Evolutionary conservation across 2,113 vertebrate species (phyloP), one percentile per base, ranked within the genome.

Genomic region (Chiloscyllium plagiosum): DNA sequence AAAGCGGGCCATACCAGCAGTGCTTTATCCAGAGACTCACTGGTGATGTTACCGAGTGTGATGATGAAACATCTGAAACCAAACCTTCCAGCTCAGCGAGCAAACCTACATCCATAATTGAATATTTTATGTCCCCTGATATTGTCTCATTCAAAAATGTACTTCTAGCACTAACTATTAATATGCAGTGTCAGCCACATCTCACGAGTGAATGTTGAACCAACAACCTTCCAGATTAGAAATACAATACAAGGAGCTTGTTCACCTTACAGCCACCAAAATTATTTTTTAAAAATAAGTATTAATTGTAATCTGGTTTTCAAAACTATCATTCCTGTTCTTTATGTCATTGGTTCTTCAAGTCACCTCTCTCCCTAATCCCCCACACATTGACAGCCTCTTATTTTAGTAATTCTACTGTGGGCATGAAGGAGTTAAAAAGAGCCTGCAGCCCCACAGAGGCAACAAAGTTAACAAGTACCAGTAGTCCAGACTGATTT

Each of bases 401-500:
- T 52, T 50, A 69, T 52, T 70, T 52, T 47, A 33, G 42, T 26
- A 26, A 13, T 72, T 24, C 12, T 17, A 52, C 52, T 65, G 24
- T 72, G 94, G 68, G 1, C 22, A 26, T 42, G 1, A 94, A 72
- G 26, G 68, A 95, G 94, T 95, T 95, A 95, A 95, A 29, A 37
- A 65, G 56, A 4, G 33, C 89, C 89, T 61, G 61, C 69, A 95
- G 93, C 93, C 93, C 47, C 68, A 72, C 93, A 76, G 94, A 95
- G 37, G 94, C 69, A 76, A 72, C 37, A 72, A 72, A 72, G 94
- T 95, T 95, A 95, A 95, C 94, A 95, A 95, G 94, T 95, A 95
- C 50, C 94, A 95, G 94, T 95, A 95, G 94, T 95, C 94, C 94
- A 95, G 94, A 95, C 94, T 95, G 94, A 95, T 95, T 95, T 95